phyloP scores from a whole-genome alignment of 2,888 invertebrate species.

The Itoplectis maculator region DNA sequence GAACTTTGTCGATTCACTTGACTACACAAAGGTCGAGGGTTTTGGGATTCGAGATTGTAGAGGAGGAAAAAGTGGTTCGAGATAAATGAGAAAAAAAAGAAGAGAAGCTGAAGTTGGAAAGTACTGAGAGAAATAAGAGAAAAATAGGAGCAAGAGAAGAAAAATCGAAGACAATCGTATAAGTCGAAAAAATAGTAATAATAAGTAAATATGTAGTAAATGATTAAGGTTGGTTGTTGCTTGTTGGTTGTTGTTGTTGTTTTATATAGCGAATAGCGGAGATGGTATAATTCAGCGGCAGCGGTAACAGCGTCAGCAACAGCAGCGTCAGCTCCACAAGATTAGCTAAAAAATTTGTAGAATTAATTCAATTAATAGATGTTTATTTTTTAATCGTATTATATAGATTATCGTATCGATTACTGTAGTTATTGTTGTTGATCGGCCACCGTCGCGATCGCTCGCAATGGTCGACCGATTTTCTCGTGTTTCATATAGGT shows the following conservation, averaged over 20 bases:
- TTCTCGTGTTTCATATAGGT: slow-evolving; percentile 22
- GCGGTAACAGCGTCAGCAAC: slow-evolving; percentile 69
- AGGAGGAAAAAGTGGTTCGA: slow-evolving; percentile 64
- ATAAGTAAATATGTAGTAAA: slow-evolving; percentile 46
- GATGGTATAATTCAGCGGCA: slow-evolving; percentile 71
- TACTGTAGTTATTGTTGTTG: slow-evolving; percentile 43
- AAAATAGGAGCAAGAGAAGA: slow-evolving; percentile 69
- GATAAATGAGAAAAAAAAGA: slow-evolving; percentile 73
- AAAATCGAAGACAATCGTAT: slow-evolving; percentile 80
- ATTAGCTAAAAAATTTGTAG: slow-evolving; percentile 68
- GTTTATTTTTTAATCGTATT: slow-evolving; percentile 51
- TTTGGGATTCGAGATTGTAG: slow-evolving; percentile 17
- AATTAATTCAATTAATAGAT: slow-evolving; percentile 49
- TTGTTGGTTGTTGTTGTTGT: slow-evolving; percentile 21
- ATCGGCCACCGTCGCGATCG: slow-evolving; percentile 47
- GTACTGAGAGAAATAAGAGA: slow-evolving; percentile 65
- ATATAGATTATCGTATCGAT: slow-evolving; percentile 38
- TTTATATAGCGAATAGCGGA: slow-evolving; percentile 67
- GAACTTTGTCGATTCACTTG: slow-evolving; percentile 9
- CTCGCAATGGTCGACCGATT: slow-evolving; percentile 42
- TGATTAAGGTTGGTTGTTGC: slow-evolving; percentile 38
- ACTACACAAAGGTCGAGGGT: background rate
- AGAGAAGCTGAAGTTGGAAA: slow-evolving; percentile 29
- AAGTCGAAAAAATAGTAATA: slow-evolving; percentile 46
- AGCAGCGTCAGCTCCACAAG: slow-evolving; percentile 69